Percentiles rank a stretch among this genome's conserved stretches.
phyloP scores from a whole-genome alignment of 2,113 vertebrate species.

The Dolichotis patagonum region DNA sequence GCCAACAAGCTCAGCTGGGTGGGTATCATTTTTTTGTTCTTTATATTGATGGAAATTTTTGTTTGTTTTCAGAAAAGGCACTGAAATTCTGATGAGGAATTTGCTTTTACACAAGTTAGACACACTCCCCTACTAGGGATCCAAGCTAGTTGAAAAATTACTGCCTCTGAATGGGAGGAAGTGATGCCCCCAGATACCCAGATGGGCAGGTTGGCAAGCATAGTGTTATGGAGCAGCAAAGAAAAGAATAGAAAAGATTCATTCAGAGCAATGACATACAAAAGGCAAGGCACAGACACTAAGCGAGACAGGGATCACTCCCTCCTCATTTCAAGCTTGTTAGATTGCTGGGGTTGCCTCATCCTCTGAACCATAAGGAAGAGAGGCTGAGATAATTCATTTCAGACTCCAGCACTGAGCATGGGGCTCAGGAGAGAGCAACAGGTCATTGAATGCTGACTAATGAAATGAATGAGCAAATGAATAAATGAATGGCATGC shows the following conservation, averaged over 20 bases:
- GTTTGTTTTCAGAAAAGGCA: not conserved
- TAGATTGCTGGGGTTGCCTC: not conserved
- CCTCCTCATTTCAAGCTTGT: not conserved
- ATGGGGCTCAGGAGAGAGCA: not conserved
- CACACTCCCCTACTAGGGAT: not conserved
- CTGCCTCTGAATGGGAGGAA: not conserved
- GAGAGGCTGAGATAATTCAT: not conserved
- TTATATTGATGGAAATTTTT: not conserved
- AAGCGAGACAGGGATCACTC: not conserved
- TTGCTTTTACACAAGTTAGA: conserved; percentile 29
- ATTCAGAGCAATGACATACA: not conserved
- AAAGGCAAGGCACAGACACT: not conserved
- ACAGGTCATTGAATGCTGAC: not conserved
- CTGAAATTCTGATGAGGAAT: not conserved
- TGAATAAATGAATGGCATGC: not conserved
- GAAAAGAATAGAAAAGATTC: not conserved
- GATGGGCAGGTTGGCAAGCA: not conserved
- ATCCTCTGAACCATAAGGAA: not conserved
- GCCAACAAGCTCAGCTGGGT: not conserved
- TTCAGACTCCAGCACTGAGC: not conserved
- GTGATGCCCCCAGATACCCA: not conserved
- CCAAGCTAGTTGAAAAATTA: not conserved
- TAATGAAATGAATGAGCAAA: not conserved
- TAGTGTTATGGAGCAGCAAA: not conserved
- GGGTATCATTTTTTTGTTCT: not conserved